Evolutionary conservation across 2,888 invertebrate genomes (phyloP), one percentile per base, ranked within the genome.

Genomic region (Nasonovia ribisnigri): DNA sequence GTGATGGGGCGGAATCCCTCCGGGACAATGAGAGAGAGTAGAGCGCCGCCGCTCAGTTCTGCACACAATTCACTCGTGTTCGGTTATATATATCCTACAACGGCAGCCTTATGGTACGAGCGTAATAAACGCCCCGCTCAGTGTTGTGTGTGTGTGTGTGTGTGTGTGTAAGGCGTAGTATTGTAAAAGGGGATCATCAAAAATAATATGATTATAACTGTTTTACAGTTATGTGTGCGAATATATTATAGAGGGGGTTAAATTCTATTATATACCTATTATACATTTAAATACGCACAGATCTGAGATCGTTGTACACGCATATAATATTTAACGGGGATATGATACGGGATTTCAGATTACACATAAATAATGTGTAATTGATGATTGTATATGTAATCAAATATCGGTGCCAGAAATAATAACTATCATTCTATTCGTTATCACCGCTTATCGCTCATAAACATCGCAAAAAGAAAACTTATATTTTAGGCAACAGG

Each of bases 201-300:
- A 77, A 77, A 92, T 92, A 87, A 92, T 92, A 87, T n/a, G 92
- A 92, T 91, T 92, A 87, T 87, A 92, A 87, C 92, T 48, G 60
- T 48, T 86, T 20, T 42, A 77, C 86, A 36, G 92, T 92, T 92
- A 86, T 36, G n/a, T 67, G 77, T 42, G 36, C 57, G 86, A 43
- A 36, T 20, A 54, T 54, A 20, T 48, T 54, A 20, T 48, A 46
- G 60, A 87, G 86, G 86, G 60, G 16, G 86, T 87, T 92, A 48
- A 84, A 87, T 87, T 92, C 86, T 86, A 60, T 48, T 46, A 36
- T 92, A 87, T 67, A 48, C 43, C 8, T 51, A 88, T 51, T 51
- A 88, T 51, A 4, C 36, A 88, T 51, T 46, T 51, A 88, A n/a
- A 51, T 51, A 24, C 36, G 16, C 36, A 20, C 29, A 88, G 67